Conservation (phyloP, 2,888 invertebrate species). For the Agrochola macilenta region DNA sequence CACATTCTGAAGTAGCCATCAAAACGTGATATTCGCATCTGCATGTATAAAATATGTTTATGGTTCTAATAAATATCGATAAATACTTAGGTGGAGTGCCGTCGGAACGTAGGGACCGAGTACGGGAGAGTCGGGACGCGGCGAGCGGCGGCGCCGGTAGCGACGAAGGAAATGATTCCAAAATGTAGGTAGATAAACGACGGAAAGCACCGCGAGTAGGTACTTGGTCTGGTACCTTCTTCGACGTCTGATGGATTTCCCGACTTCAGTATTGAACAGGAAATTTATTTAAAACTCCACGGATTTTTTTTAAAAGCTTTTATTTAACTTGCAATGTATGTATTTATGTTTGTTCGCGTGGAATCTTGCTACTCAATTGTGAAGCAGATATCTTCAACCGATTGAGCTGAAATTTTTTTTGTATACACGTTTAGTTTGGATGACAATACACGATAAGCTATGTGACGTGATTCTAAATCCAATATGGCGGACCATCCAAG, state of each 20-base stretch:
- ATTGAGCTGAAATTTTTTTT: too few species aligned
- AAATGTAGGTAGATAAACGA: constrained; percentile 57
- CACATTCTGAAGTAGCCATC: constrained; percentile 60
- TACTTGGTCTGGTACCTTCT: constrained; percentile 12
- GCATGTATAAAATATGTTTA: constrained; percentile 38
- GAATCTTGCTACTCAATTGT: too few species aligned
- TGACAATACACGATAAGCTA: too few species aligned
- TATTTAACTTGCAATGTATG: too few species aligned
- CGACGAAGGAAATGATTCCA: constrained; percentile 58
- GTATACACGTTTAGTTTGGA: too few species aligned
- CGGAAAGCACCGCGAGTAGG: constrained; percentile 18
- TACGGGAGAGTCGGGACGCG: constrained; percentile 23
- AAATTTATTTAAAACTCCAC: constrained; percentile 17
- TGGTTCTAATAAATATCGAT: constrained; percentile 55
- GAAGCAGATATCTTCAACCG: too few species aligned
- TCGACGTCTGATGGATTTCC: constrained; percentile 41
- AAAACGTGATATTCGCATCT: constrained; percentile 36
- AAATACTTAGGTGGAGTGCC: constrained; percentile 54
- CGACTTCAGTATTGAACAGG: constrained; percentile 36
- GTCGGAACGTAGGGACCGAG: constrained; percentile 33
- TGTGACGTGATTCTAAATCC: too few species aligned
- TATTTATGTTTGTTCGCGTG: too few species aligned
- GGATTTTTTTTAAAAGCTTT: constrained; percentile 21
- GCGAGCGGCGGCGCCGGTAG: constrained; percentile 36
- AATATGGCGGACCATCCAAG: too few species aligned